Base-by-base conservation (phyloP, 2,888 invertebrate genomes). In the Limenitis camilla region DNA sequence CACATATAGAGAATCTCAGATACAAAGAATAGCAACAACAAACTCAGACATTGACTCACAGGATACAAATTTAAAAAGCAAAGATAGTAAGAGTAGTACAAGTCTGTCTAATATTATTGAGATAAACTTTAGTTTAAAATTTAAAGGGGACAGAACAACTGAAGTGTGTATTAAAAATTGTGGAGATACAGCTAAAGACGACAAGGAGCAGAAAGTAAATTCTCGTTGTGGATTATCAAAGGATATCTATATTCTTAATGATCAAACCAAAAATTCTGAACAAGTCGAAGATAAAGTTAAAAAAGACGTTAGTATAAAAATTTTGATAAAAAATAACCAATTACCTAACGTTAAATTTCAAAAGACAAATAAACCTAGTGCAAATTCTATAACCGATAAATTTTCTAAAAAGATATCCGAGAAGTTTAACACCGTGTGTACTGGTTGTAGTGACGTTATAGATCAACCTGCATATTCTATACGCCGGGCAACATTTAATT, bases 401-500 rank as follows among this genome's bases (percentile, higher is more conserved):
- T 79, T 74, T 62, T 59, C 74, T 9, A 68, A 69, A 51, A 70
- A 72, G 28, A 80, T 81, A 49, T 73, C 75, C 5, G 66, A 72
- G 4, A 80, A 81, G 56, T 76, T 77, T 55, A 72, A 78, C 10
- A 76, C 78, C 1, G 78, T 81, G 19, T 81, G 81, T 0, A 78
- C 80, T 9, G 75, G 72, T 6, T 75, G 75, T 44, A 78, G 74
- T 52, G 69, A 74, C 48, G 53, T 68, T 5, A 35, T 58, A 36
- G 64, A 65, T 28, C 55, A 61, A 27, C 64, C 67, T 35, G 61
- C 61, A 36, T 69, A 71, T 44, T 78, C 80, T 6, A 53, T 76
- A 56, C 76, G 78, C 11, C 69, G 68, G 65, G 62, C 73, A 28
- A 72, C 72, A 27, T 56, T 76, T 38, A 68, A 78, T 58, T 56